These are phyloP conservation scores for Chionoecetes opilio DNA, from an alignment of 1,140 invertebrate species.

Conservation along the genomic window DNA sequence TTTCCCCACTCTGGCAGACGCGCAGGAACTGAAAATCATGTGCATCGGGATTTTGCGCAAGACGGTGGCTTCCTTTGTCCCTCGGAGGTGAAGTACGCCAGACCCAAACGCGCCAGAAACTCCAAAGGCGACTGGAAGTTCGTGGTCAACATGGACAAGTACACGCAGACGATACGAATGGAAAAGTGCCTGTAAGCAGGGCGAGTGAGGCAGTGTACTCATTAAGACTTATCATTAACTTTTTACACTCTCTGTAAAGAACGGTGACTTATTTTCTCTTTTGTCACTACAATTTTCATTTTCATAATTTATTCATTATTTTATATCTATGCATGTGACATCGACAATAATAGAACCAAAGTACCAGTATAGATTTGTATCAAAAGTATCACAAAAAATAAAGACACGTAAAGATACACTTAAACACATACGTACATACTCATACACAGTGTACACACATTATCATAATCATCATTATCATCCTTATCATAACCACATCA, in stretches of 20 bases:
- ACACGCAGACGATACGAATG: constrained; percentile 92
- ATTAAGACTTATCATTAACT: too few species aligned
- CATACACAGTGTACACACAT: neutral
- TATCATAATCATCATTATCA: neutral
- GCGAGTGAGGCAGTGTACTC: neutral
- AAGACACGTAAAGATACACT: too few species aligned
- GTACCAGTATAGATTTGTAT: too few species aligned
- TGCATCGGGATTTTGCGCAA: constrained; percentile 84
- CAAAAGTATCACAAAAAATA: too few species aligned
- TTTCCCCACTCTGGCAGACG: constrained; percentile 56
- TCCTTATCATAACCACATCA: neutral
- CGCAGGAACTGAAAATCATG: constrained; percentile 78
- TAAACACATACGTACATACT: too few species aligned
- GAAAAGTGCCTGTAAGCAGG: constrained; percentile 91
- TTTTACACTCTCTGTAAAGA: too few species aligned
- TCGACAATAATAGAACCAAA: too few species aligned
- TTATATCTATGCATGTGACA: too few species aligned
- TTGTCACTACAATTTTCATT: too few species aligned
- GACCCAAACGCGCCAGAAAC: constrained; percentile 91
- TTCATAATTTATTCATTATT: too few species aligned
- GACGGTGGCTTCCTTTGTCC: constrained; percentile 91
- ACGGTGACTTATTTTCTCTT: too few species aligned
- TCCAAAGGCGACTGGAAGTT: constrained; percentile 92
- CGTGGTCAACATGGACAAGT: constrained; percentile 93
- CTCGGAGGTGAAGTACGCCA: constrained; percentile 92